Evolutionary conservation across 1,140 invertebrate species (phyloP).

Genomic region (Zophobas morio): DNA sequence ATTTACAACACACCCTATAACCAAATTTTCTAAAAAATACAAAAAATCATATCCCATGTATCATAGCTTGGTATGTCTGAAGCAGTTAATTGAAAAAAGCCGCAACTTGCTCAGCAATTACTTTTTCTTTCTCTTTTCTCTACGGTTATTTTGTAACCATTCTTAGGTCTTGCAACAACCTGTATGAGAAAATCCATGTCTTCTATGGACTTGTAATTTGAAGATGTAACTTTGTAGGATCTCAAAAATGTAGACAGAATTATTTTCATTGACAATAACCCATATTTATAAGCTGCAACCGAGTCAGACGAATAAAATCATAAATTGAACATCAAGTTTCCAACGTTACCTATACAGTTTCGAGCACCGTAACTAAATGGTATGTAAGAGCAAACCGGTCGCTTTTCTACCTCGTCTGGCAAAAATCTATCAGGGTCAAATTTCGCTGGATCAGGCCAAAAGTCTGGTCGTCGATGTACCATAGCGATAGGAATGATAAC

Average conservation of each 20-base stretch:
- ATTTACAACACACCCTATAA: too few species aligned
- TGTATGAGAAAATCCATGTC: conserved; percentile 1
- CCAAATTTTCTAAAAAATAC: too few species aligned
- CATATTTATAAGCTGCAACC: conserved; percentile 1
- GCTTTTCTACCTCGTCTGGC: background rate
- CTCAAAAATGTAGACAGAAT: background rate
- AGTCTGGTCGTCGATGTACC: too few species aligned
- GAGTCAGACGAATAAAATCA: background rate
- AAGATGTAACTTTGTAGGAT: background rate
- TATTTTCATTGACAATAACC: conserved; percentile 1
- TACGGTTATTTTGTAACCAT: conserved; percentile 7
- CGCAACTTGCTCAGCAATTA: background rate
- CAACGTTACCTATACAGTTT: too few species aligned
- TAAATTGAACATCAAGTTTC: background rate
- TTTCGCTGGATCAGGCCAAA: too few species aligned
- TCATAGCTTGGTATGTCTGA: background rate
- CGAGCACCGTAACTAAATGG: too few species aligned
- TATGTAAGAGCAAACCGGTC: too few species aligned
- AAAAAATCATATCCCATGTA: too few species aligned
- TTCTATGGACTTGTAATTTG: background rate
- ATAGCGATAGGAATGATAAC: too few species aligned
- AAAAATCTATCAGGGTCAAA: too few species aligned
- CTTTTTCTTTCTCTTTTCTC: background rate
- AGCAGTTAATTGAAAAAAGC: background rate
- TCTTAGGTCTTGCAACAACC: background rate